Conservation (phyloP, 2,797 vertebrate genomes). For the Heteromormyrus szaboi region DNA sequence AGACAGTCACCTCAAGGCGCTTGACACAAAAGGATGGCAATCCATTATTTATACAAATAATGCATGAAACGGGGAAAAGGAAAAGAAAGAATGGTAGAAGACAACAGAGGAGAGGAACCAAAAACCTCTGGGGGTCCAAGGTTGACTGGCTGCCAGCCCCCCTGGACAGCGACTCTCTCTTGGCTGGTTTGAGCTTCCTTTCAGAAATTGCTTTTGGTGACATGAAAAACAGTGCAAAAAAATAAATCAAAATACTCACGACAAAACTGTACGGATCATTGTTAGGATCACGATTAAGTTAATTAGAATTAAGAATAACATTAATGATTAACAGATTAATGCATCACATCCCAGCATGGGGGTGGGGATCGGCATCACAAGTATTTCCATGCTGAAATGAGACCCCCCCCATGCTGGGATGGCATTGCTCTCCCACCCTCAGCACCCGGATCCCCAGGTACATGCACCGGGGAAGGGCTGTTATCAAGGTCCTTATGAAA, state of each 20-base stretch:
- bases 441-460: neutral
- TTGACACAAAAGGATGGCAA: neutral
- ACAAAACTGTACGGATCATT: neutral
- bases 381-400: neutral
- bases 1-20: neutral
- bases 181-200: neutral
- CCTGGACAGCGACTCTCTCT: neutral
- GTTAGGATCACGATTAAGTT: neutral
- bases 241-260: neutral
- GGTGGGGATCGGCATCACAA: neutral
- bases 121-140: neutral
- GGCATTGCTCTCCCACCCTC: neutral
- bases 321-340: neutral
- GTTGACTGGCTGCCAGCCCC: neutral
- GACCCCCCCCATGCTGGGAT: neutral
- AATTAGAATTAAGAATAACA: neutral
- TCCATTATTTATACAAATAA: neutral
- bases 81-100: neutral
- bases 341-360: neutral
- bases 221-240: neutral
- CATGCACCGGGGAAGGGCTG: neutral
- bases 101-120: neutral
- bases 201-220: neutral
- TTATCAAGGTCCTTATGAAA: neutral
- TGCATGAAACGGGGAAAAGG: neutral